phyloP scores from a whole-genome alignment of 2,113 vertebrate species.

The Tragelaphus scriptus region DNA sequence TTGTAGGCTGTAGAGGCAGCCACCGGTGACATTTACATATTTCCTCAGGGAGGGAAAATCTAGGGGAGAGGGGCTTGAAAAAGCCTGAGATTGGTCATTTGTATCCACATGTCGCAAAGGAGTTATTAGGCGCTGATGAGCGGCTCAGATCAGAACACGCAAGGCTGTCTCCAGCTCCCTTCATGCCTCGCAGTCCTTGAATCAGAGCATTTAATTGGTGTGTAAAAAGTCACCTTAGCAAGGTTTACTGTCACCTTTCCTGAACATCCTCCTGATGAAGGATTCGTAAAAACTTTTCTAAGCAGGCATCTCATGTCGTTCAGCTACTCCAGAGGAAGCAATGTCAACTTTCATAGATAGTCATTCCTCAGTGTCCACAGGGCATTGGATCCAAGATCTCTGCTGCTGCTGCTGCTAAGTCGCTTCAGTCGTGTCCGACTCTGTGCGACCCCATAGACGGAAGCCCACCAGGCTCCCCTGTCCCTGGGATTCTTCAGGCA shows the following conservation, averaged over 20 bases:
- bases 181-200: not conserved
- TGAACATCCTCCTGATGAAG: not conserved
- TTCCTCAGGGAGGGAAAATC: not conserved
- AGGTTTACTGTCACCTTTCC: not conserved
- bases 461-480: too few species aligned
- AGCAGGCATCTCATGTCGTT: not conserved
- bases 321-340: not conserved
- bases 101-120: not conserved
- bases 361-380: not conserved
- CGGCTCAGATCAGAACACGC: not conserved
- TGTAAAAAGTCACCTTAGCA: not conserved
- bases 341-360: not conserved
- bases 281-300: slow-evolving; percentile 1
- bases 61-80: not conserved
- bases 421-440: too few species aligned
- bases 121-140: not conserved
- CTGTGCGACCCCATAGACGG: too few species aligned
- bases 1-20: not conserved
- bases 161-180: not conserved
- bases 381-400: not conserved
- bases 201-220: slow-evolving; percentile 31
- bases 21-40: not conserved
- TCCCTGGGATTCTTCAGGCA: too few species aligned
- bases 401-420: too few species aligned
- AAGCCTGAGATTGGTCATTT: not conserved